These are phyloP conservation scores for Trissolcus brochymenae DNA, from an alignment of 2,888 invertebrate species.

Conservation along the genomic window DNA sequence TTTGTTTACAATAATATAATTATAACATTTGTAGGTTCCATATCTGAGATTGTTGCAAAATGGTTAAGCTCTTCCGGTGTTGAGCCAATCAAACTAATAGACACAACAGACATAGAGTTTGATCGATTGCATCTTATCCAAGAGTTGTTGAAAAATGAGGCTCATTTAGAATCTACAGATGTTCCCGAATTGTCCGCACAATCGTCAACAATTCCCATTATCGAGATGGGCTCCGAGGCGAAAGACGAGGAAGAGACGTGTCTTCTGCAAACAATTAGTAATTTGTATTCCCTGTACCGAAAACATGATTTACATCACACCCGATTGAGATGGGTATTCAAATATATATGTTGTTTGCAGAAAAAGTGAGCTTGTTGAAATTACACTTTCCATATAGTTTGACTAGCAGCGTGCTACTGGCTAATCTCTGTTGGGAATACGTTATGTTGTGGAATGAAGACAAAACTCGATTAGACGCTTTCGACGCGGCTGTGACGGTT, in stretches of 20 bases:
- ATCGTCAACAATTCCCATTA: constrained; percentile 56
- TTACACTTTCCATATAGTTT: constrained; percentile 92
- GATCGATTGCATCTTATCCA: constrained; percentile 63
- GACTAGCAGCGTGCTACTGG: constrained; percentile 85
- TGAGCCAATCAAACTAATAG: constrained; percentile 79
- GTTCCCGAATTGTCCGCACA: constrained; percentile 61
- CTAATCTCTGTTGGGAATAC: constrained; percentile 95
- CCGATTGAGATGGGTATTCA: background rate
- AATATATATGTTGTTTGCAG: constrained; percentile 59
- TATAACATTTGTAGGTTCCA: constrained; percentile 80
- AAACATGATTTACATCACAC: background rate
- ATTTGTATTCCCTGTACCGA: constrained; percentile 11
- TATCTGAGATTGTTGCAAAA: constrained; percentile 91
- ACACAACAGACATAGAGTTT: constrained; percentile 72
- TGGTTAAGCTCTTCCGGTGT: constrained; percentile 88
- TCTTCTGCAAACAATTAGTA: constrained; percentile 66
- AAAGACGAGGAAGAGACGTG: constrained; percentile 62
- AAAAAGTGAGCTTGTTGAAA: constrained; percentile 78
- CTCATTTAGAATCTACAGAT: constrained; percentile 64
- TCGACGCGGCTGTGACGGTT: constrained; percentile 85
- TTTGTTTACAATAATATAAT: background rate
- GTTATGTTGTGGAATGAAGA: constrained; percentile 91
- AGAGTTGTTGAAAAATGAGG: constrained; percentile 61
- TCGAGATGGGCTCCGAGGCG: constrained; percentile 67
- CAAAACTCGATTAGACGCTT: constrained; percentile 80